Evolutionary conservation across 1,140 invertebrate genomes (phyloP), one percentile per base, ranked within the genome.

Genomic region (Drosophila rhopaloa): DNA sequence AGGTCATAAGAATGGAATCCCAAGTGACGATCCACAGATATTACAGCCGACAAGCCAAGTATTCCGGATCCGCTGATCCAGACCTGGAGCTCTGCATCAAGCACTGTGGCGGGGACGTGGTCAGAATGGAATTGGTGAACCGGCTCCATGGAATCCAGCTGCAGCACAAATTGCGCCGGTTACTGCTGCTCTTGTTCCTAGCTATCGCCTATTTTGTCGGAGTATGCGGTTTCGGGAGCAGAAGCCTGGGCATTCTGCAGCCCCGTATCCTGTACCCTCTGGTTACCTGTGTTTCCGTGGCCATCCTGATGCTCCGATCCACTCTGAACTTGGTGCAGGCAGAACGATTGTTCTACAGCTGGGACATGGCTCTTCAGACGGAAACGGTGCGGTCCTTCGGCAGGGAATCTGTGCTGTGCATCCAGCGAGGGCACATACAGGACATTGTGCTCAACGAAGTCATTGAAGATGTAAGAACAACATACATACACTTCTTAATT

Each of bases 371-470:
- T 10, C 78, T 94, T 50, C 94, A 95, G 76, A 93, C 93, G 16
- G 83, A 79, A 82, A 91, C 79, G 55, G 90, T 93, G 59, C 91
- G 91, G 65, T 92, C 91, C 54, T 71, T 92, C 63, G 92, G 90
- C 9, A 81, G 91, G 38, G 54, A 79, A 27, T 92, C 78, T 9
- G 85, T 91, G 8, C 92, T 78, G 41, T 81, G 92, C 67, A 94
- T 94, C 74, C 92, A 95, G 76, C 93, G 93, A 82, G 91, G 93
- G 8, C 92, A 84, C 50, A 91, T 95, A n/a, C 85, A 94, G 56
- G 93, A 94, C 83, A 83, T 95, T 60, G 93, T 94, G 63, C 94
- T 95, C 14, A 94, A 95, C 83, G 94, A 95, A 93, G 94, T 95
- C 35, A 94, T 95, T 67, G 93, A 92, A 66, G 92, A 93, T 89